Conservation (phyloP, 2,797 vertebrate genomes). For the Sorex maritimensis region DNA sequence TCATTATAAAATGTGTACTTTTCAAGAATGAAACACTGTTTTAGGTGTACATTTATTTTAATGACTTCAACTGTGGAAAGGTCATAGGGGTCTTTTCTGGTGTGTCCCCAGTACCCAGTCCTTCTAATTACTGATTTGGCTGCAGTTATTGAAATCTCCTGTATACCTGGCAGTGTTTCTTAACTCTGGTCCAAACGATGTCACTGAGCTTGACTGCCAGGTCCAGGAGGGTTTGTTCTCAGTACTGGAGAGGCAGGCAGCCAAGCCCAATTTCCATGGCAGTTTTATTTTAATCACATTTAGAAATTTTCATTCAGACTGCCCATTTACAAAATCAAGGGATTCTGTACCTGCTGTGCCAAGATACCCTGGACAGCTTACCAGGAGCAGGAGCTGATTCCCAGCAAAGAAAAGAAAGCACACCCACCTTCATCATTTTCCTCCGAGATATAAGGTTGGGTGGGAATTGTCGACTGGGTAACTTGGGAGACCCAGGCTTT, state of each 20-base stretch:
- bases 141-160: slow-evolving; percentile 74
- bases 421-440: not conserved
- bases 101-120: slow-evolving; percentile 69
- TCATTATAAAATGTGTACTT: slow-evolving; percentile 60
- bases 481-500: not conserved
- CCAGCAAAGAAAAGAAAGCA: not conserved
- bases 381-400: not conserved
- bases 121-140: slow-evolving; percentile 83
- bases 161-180: slow-evolving; percentile 79
- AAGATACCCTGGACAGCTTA: not conserved
- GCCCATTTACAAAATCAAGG: slow-evolving; percentile 59
- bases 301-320: slow-evolving; percentile 60
- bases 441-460: not conserved
- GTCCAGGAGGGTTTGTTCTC: slow-evolving; percentile 74
- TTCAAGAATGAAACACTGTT: slow-evolving; percentile 68
- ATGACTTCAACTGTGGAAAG: slow-evolving; percentile 70
- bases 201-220: slow-evolving; percentile 68
- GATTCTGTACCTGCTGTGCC: slow-evolving; percentile 1
- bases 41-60: slow-evolving; percentile 79
- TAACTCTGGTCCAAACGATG: slow-evolving; percentile 80
- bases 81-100: slow-evolving; percentile 67
- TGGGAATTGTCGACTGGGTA: not conserved
- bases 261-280: slow-evolving; percentile 50
- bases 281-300: slow-evolving; percentile 80
- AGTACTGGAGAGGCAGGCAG: not conserved